Percentiles rank a stretch among this genome's conserved stretches.
phyloP scores from a whole-genome alignment of 2,888 invertebrate genomes.

The Harpalus rufipes region DNA sequence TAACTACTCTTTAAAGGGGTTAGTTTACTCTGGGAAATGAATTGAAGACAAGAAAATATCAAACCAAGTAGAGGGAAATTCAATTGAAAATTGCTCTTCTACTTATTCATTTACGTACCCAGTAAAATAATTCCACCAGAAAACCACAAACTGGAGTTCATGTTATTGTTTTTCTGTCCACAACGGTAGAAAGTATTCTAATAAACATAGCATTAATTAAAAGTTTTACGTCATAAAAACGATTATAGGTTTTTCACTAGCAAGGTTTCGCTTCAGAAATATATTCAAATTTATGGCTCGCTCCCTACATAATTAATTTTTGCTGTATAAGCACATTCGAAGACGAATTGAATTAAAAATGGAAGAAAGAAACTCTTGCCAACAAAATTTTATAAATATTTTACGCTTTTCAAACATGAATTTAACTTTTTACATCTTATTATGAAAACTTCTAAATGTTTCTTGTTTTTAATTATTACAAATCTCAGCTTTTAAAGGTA shows the following conservation, averaged over 20 bases:
- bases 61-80: neutral
- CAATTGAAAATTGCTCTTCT: conserved; percentile 15
- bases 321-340: neutral
- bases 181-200: neutral
- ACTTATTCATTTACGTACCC: conserved; percentile 12
- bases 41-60: conserved; percentile 5
- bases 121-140: neutral
- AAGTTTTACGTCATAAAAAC: conserved; percentile 3
- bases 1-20: conserved; percentile 2
- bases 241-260: neutral
- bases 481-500: too few relatives aligned
- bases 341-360: conserved; percentile 11
- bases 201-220: conserved; percentile 14
- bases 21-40: conserved; percentile 9
- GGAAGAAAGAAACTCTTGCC: neutral
- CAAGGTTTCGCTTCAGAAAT: neutral
- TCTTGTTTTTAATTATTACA: too few relatives aligned
- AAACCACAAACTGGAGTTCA: neutral
- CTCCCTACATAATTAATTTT: conserved; percentile 2
- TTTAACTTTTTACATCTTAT: neutral
- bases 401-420: neutral
- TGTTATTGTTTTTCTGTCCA: neutral
- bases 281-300: conserved; percentile 13
- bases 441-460: neutral
- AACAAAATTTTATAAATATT: neutral